Percentiles rank a stretch among this genome's conserved stretches.
phyloP scores from a whole-genome alignment of 2,113 vertebrate species.

The Glaucidium brasilianum region DNA sequence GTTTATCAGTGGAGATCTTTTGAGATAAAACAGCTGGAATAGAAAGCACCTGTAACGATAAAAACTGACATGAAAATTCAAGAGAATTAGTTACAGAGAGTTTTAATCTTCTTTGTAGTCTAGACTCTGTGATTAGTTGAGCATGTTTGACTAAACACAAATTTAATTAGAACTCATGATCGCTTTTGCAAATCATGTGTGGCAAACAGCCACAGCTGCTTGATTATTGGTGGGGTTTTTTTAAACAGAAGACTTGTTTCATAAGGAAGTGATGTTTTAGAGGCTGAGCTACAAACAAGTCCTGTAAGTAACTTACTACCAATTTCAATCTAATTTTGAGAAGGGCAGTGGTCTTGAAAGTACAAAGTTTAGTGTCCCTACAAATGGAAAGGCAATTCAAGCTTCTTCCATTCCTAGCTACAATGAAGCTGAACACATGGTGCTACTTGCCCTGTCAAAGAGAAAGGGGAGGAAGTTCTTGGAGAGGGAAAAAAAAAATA shows the following conservation, averaged over 20 bases:
- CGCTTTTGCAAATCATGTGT: too few species aligned
- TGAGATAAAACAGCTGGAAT: not conserved
- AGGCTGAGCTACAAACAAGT: not conserved
- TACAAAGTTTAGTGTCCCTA: not conserved
- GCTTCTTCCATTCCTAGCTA: not conserved
- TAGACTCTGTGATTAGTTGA: not conserved
- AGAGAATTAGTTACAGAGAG: not conserved
- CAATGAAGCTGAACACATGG: not conserved
- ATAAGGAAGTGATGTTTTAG: not conserved
- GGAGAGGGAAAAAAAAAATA: not conserved
- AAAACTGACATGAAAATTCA: not conserved
- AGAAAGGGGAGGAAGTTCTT: not conserved
- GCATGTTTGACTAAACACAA: not conserved
- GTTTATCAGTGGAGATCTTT: not conserved
- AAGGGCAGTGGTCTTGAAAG: not conserved
- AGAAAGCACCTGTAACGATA: not conserved
- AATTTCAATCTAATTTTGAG: not conserved
- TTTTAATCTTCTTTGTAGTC: not conserved
- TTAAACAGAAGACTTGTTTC: not conserved
- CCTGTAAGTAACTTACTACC: not conserved
- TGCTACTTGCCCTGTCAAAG: not conserved
- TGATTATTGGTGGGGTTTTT: not conserved
- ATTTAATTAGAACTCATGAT: not conserved
- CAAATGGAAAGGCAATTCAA: not conserved
- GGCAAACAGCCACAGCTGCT: not conserved